A percentile compares a stretch with the other conserved stretches of the same genome.
Conservation (phyloP, 2,888 invertebrate species). For the Ophion slaviceki region DNA sequence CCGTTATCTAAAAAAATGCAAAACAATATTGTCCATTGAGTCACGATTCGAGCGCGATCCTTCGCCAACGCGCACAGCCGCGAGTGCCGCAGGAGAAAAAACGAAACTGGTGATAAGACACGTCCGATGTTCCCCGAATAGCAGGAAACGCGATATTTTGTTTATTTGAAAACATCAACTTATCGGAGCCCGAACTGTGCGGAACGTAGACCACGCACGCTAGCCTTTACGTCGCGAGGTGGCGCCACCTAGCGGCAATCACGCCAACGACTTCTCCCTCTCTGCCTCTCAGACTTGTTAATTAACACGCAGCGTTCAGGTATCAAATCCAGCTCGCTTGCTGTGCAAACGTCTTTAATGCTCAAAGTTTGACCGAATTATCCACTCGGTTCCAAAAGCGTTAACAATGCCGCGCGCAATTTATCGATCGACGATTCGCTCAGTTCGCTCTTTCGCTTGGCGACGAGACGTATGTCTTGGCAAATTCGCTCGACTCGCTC, state of each 20-base stretch:
- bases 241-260: conserved; percentile 9
- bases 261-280: background rate
- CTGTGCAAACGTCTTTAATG: background rate
- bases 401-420: conserved; percentile 64
- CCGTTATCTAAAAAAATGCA: too few species aligned
- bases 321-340: background rate
- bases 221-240: background rate
- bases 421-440: conserved; percentile 63
- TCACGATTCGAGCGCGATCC: too few species aligned
- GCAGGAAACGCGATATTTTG: background rate
- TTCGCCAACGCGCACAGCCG: too few species aligned
- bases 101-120: too few species aligned
- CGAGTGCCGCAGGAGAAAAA: too few species aligned
- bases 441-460: conserved; percentile 65
- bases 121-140: too few species aligned
- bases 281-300: background rate
- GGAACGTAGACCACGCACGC: background rate
- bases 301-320: background rate
- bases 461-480: conserved; percentile 71
- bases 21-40: too few species aligned
- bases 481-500: conserved; percentile 70
- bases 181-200: background rate
- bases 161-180: background rate
- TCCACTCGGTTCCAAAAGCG: conserved; percentile 40
- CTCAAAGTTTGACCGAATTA: conserved; percentile 3